Percentiles rank a stretch among this genome's conserved stretches.
Conservation (phyloP, 2,888 invertebrate genomes). For the Protonemura montana region DNA sequence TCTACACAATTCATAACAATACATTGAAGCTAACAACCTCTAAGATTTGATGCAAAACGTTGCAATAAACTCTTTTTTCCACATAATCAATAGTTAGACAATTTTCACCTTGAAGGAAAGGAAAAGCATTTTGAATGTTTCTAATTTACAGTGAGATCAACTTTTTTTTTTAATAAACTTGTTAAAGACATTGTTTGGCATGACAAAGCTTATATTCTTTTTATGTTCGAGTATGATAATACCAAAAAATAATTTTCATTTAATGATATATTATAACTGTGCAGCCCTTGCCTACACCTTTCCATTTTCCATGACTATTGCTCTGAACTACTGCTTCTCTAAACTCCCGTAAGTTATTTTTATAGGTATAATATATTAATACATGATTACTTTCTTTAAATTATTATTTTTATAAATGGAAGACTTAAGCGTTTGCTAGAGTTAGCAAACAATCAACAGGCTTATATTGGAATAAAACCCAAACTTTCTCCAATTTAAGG, state of each 20-base stretch:
- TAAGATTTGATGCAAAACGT: constrained; percentile 50
- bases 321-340: constrained; percentile 46
- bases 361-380: constrained; percentile 40
- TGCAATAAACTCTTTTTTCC: constrained; percentile 48
- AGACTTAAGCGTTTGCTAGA: constrained; percentile 49
- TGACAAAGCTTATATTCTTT: constrained; percentile 48
- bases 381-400: constrained; percentile 44
- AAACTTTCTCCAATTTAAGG: constrained; percentile 49
- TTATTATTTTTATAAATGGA: constrained; percentile 49
- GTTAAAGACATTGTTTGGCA: constrained; percentile 48
- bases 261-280: constrained; percentile 49
- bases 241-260: constrained; percentile 50
- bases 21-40: constrained; percentile 49
- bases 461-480: constrained; percentile 47
- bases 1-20: constrained; percentile 49
- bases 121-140: constrained; percentile 46
- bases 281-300: constrained; percentile 46
- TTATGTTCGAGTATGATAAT: constrained; percentile 49
- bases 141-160: constrained; percentile 47
- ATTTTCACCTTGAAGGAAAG: constrained; percentile 47
- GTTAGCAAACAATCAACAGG: constrained; percentile 49
- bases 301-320: constrained; percentile 46
- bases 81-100: constrained; percentile 46
- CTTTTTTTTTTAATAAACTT: constrained; percentile 42
- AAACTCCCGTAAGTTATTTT: constrained; percentile 43